phyloP scores from a whole-genome alignment of 1,140 invertebrate genomes.

The Diabrotica virgifera region DNA sequence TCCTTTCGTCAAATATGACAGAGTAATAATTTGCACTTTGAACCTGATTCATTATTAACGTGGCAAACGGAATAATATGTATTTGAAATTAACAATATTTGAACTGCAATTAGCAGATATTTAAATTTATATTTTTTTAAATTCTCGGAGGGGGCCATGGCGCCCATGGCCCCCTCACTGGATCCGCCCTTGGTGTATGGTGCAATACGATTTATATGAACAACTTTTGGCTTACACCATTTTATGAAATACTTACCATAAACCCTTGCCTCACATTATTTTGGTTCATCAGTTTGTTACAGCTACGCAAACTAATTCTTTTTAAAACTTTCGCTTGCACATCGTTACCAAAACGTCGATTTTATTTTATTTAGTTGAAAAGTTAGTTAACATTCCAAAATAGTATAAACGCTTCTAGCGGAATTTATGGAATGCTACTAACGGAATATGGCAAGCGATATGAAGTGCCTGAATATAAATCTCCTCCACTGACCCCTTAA shows the following conservation, averaged over 20 bases:
- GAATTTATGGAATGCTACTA: neutral
- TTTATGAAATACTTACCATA: neutral
- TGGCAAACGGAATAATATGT: no score
- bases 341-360: neutral
- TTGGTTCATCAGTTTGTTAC: neutral
- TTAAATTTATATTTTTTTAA: no score
- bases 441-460: neutral
- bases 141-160: no score
- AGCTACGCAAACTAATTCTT: neutral
- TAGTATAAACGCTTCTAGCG: neutral
- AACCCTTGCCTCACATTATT: neutral
- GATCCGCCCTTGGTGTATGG: no score
- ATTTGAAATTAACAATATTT: no score
- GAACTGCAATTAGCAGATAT: no score
- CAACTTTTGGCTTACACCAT: no score
- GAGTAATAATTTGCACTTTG: no score
- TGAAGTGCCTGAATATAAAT: slow-evolving; percentile 2
- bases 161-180: no score
- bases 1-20: no score
- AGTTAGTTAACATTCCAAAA: neutral
- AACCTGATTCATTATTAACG: no score
- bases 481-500: neutral
- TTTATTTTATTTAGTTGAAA: slow-evolving; percentile 3
- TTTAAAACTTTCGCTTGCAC: neutral
- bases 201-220: no score